phyloP scores from a whole-genome alignment of 2,797 vertebrate genomes.

The Cynodonichthys magdalenae region DNA sequence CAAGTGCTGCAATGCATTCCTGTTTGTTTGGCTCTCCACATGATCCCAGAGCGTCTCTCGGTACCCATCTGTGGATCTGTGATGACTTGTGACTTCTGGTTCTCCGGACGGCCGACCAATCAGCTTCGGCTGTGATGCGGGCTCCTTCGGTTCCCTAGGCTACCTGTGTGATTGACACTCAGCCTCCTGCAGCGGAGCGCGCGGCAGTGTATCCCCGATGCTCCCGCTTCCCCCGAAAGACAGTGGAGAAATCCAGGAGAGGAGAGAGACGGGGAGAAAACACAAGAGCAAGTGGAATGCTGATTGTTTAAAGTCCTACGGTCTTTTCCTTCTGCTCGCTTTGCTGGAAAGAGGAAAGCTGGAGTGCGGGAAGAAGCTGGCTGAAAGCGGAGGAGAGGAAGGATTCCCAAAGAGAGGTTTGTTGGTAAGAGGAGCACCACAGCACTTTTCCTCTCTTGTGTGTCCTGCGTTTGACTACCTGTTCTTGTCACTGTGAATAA shows the following conservation, averaged over 20 bases:
- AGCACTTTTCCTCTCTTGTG: slow-evolving; percentile 53
- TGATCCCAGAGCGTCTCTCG: slow-evolving; percentile 67
- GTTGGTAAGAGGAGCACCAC: slow-evolving; percentile 62
- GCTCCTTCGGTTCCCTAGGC: slow-evolving; percentile 66
- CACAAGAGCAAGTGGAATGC: slow-evolving; percentile 59
- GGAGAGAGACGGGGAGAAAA: slow-evolving; percentile 44
- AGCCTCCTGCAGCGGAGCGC: slow-evolving; percentile 75
- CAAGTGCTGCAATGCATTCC: slow-evolving; percentile 71
- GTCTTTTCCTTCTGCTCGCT: slow-evolving; percentile 32
- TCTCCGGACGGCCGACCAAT: slow-evolving; percentile 61
- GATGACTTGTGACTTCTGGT: slow-evolving; percentile 73
- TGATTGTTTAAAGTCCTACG: slow-evolving; percentile 53
- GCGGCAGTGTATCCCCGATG: slow-evolving; percentile 67
- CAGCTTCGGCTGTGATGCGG: slow-evolving; percentile 47
- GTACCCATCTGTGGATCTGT: slow-evolving; percentile 71
- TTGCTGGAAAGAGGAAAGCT: slow-evolving; percentile 57
- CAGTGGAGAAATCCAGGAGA: slow-evolving; percentile 65
- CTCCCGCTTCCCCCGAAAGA: slow-evolving; percentile 57
- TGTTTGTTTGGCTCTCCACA: slow-evolving; percentile 68
- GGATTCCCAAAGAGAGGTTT: slow-evolving; percentile 62
- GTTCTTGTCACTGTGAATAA: slow-evolving; percentile 46
- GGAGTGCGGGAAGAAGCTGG: slow-evolving; percentile 58
- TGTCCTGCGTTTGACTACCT: slow-evolving; percentile 48
- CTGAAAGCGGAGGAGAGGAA: slow-evolving; percentile 52
- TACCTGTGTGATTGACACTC: slow-evolving; percentile 78